Percentiles rank a stretch among this genome's conserved stretches.
Conservation (phyloP, 2,797 vertebrate genomes). For the Threskiornis aethiopicus region DNA sequence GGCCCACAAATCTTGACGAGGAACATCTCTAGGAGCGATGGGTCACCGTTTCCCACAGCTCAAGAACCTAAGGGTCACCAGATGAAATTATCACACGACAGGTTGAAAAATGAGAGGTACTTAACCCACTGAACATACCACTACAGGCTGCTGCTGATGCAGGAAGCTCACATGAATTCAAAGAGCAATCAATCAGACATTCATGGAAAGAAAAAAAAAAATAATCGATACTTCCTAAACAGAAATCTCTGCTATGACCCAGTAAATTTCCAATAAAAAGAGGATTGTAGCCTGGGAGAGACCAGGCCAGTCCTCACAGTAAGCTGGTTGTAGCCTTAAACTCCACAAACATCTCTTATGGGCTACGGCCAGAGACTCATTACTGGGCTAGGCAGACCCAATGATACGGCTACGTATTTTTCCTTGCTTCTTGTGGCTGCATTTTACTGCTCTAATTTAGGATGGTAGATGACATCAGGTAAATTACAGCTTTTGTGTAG, state of each 20-base stretch:
- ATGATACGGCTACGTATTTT: neutral
- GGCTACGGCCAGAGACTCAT: accelerated
- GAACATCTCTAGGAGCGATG: neutral
- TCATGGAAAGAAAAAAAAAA: neutral
- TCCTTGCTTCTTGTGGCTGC: neutral
- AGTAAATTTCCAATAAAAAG: neutral
- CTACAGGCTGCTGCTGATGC: neutral
- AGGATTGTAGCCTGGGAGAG: neutral
- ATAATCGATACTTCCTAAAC: neutral
- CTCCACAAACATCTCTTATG: neutral
- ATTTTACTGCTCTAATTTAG: neutral
- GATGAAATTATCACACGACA: neutral
- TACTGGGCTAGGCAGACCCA: neutral
- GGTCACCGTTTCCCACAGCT: neutral
- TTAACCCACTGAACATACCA: neutral
- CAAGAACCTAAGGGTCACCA: neutral
- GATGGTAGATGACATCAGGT: neutral
- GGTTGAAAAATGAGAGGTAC: neutral
- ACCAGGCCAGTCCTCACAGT: neutral
- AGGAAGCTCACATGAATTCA: neutral
- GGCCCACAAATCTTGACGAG: neutral
- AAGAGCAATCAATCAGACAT: neutral
- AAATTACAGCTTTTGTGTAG: neutral
- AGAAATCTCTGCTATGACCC: neutral
- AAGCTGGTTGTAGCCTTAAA: neutral